A percentile compares a stretch with the other conserved stretches of the same genome.
Evolutionary conservation across 1,140 invertebrate species (phyloP).

Genomic region (Rhynchophorus ferrugineus): DNA sequence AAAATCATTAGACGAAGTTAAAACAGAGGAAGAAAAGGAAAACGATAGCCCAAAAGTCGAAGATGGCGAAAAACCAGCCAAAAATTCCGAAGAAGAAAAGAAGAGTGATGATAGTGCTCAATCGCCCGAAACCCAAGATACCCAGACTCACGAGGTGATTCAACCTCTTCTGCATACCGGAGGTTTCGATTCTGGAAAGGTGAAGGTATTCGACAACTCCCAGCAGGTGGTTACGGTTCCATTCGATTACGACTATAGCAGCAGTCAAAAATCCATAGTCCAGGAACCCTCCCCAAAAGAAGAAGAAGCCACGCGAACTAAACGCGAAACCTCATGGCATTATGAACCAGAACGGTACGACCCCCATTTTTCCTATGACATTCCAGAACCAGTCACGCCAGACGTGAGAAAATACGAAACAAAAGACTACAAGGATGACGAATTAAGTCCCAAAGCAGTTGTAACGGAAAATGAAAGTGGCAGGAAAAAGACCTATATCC

Average conservation of each 20-base stretch:
- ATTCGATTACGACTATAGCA: conserved; percentile 26
- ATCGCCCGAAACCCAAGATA: conserved; percentile 8
- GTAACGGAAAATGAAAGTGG: conserved; percentile 19
- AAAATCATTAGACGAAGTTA: conserved; percentile 14
- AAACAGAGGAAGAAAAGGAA: conserved; percentile 1
- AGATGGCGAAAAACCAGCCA: conserved; percentile 21
- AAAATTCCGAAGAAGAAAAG: conserved; percentile 9
- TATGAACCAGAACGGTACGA: conserved; percentile 22
- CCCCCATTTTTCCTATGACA: conserved; percentile 19
- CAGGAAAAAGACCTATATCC: conserved; percentile 17
- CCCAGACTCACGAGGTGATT: conserved; percentile 14
- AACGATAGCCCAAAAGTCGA: conserved; percentile 2
- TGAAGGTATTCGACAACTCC: conserved; percentile 17
- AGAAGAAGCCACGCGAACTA: not conserved
- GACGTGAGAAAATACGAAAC: conserved; percentile 16
- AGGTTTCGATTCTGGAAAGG: conserved; percentile 11
- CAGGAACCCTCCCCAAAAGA: not conserved
- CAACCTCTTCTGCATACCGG: conserved; percentile 19
- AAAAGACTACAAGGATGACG: conserved; percentile 23
- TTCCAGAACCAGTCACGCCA: conserved; percentile 14
- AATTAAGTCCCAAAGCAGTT: conserved; percentile 17
- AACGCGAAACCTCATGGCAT: conserved; percentile 6
- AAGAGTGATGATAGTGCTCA: conserved; percentile 2
- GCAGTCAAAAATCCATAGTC: conserved; percentile 13
- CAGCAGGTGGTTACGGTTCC: conserved; percentile 21